Evolutionary conservation across 2,797 vertebrate genomes (phyloP).

Genomic region (Sphenopsis melanotis): DNA sequence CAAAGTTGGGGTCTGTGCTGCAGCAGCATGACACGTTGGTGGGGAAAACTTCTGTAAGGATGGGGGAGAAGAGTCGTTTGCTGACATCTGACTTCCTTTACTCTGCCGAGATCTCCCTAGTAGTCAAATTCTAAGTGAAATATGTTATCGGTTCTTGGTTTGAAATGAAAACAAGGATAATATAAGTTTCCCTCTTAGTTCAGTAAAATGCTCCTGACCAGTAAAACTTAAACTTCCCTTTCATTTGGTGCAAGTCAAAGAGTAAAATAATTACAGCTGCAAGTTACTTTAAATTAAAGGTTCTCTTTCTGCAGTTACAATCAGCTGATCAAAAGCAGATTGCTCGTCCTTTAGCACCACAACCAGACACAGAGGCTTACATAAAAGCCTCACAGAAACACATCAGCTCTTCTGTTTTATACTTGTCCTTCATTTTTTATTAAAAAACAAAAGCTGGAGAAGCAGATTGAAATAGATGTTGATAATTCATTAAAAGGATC

Average conservation of each 20-base stretch:
- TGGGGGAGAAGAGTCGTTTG: constrained; percentile 88
- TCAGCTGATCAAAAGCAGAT: constrained; percentile 64
- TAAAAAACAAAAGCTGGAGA: constrained; percentile 18
- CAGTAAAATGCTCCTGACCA: constrained; percentile 37
- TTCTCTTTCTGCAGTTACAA: constrained; percentile 37
- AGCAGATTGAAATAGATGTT: background rate
- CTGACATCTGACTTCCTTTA: constrained; percentile 92
- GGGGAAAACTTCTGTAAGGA: constrained; percentile 91
- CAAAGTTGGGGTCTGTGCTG: constrained; percentile 78
- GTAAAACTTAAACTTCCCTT: constrained; percentile 56
- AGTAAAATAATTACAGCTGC: constrained; percentile 52
- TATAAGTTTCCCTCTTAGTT: constrained; percentile 45
- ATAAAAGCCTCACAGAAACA: constrained; percentile 42
- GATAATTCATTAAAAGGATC: constrained; percentile 6
- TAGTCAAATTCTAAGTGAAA: constrained; percentile 51
- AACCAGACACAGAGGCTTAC: constrained; percentile 42
- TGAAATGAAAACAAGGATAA: background rate
- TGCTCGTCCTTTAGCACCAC: constrained; percentile 61
- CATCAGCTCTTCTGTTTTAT: constrained; percentile 38
- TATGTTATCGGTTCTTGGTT: background rate
- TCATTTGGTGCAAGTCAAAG: constrained; percentile 57
- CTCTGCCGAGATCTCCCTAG: constrained; percentile 41
- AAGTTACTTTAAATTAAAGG: constrained; percentile 54
- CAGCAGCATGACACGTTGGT: constrained; percentile 81
- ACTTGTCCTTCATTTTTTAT: constrained; percentile 47